Evolutionary conservation across 2,113 vertebrate species (phyloP), one percentile per base, ranked within the genome.

Genomic region (Epinephelus moara): DNA sequence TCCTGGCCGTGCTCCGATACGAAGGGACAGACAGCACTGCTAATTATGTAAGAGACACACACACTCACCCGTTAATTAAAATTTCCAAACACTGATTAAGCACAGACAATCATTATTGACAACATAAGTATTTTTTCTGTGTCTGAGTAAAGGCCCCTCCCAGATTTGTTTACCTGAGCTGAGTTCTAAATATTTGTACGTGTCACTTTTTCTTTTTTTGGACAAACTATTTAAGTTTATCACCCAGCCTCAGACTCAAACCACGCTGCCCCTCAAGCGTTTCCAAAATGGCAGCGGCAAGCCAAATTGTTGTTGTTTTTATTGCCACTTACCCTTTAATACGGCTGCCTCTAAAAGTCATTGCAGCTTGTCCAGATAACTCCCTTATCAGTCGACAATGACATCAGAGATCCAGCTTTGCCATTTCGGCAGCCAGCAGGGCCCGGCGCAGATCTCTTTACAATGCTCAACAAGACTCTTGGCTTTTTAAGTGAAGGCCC

Each of bases 1-100:
- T 99, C 73, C 95, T 99, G 76, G 98, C 98, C 0, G 96, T 96
- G 0, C 95, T 99, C 49, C 96, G 96, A 81, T 95, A 96, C 19
- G 96, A 96, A 6, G 97, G 96, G 33, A 60, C 85, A 5, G 93
- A 94, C 82, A 78, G 18, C 62, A 2, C 82, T 27, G 75, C 91
- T 47, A 94, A 92, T 84, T 93, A 94, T 21, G 94, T 95, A 91
- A 94, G 94, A 73, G 2, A 72, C 11, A 18, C 60, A 18, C 60
- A 27, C 68, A n/a, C 49, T 10, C 37, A 64, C 64, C 45, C 61
- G 59, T 17, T 33, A 11, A 57, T 10, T 73, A n/a, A 57, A 33
- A 49, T 13, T 3, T 40, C 13, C 1, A 11, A 42, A 40, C 30
- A 52, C 50, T 52, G 18, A 73, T 70, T 56, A 17, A 55, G 17